A percentile compares a stretch with the other conserved stretches of the same genome.
Evolutionary conservation across 2,888 invertebrate genomes (phyloP).

Genomic region (Stomorhina lunata): DNA sequence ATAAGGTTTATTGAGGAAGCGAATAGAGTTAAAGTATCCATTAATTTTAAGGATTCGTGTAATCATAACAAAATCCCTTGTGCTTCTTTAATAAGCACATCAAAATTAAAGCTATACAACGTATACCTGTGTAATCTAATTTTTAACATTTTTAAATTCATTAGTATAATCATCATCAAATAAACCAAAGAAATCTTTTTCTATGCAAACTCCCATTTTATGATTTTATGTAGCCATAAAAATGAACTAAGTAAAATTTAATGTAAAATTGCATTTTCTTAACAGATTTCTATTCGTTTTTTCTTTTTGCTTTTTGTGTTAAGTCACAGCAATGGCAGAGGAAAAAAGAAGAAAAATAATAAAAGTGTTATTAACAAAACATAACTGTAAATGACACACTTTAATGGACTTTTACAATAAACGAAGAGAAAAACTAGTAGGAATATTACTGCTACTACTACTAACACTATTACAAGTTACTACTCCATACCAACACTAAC

Average conservation of each 20-base stretch:
- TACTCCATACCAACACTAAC: neutral
- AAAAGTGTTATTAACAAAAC: constrained; percentile 57
- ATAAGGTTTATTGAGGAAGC: too few species aligned
- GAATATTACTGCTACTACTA: neutral
- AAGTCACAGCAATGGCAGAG: neutral
- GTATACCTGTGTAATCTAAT: neutral
- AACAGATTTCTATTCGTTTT: neutral
- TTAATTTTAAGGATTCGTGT: too few species aligned
- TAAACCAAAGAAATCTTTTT: too few species aligned
- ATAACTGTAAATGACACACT: constrained; percentile 59
- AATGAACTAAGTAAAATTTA: constrained; percentile 8
- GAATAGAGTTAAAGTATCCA: too few species aligned
- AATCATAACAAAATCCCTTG: too few species aligned
- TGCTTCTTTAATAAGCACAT: too few species aligned
- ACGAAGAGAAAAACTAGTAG: constrained; percentile 1
- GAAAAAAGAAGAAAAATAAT: neutral
- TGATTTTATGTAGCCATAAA: neutral
- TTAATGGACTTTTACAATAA: constrained; percentile 60
- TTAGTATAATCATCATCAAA: neutral
- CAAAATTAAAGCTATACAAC: too few species aligned
- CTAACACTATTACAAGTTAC: too few species aligned
- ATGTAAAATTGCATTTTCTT: neutral
- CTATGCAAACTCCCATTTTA: too few species aligned
- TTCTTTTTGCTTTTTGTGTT: neutral
- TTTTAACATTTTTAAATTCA: neutral